A percentile compares a stretch with the other conserved stretches of the same genome.
Conservation (phyloP, 2,113 vertebrate species). For the Xiphophorus couchianus region DNA sequence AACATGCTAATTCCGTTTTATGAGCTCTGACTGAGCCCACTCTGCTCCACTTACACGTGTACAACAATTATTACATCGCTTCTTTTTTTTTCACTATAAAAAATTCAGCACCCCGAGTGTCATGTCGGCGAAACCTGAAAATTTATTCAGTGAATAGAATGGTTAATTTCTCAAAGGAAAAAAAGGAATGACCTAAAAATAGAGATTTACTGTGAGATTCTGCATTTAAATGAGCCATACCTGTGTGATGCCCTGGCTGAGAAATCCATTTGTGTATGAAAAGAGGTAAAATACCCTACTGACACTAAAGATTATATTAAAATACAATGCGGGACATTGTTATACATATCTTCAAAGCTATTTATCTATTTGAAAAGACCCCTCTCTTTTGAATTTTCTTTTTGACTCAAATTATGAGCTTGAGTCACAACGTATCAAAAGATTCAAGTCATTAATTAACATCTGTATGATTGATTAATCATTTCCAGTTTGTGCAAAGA, state of each 20-base stretch:
- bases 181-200: slow-evolving; percentile 85
- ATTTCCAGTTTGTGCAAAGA: not conserved
- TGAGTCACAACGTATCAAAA: not conserved
- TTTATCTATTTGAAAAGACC: not conserved
- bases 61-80: slow-evolving; percentile 99
- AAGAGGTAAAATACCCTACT: slow-evolving; percentile 6
- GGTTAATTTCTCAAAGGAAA: slow-evolving; percentile 95
- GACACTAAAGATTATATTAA: not conserved
- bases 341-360: not conserved
- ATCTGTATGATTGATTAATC: not conserved
- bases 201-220: slow-evolving; percentile 90
- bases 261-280: not conserved
- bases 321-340: not conserved
- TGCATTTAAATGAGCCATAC: slow-evolving; percentile 68
- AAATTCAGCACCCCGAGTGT: slow-evolving; percentile 97
- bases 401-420: not conserved
- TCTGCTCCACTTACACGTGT: slow-evolving; percentile 98
- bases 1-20: slow-evolving; percentile 95
- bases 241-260: slow-evolving; percentile 73
- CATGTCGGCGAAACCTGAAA: slow-evolving; percentile 94
- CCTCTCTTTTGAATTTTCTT: not conserved
- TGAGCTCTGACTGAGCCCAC: slow-evolving; percentile 91
- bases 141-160: slow-evolving; percentile 97
- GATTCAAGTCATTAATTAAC: not conserved
- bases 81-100: slow-evolving; percentile 92